Base-by-base conservation (phyloP, 2,113 vertebrate species). In the Hyla sarda region DNA sequence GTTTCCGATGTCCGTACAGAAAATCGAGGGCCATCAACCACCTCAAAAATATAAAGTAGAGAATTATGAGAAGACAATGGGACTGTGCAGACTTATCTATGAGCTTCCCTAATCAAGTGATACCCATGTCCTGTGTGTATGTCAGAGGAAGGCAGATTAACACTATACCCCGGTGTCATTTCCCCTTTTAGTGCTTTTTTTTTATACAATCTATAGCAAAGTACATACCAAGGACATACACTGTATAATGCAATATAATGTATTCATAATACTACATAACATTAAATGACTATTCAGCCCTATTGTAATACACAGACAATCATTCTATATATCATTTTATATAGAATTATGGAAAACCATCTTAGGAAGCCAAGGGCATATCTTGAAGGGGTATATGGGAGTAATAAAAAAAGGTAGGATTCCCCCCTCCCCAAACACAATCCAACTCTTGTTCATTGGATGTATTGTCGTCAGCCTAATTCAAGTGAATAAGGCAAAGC, bases 1-100 rank as follows among this genome's bases (percentile, higher is more conserved):
- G 67, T 79, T 13, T 88, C 83, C 1, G 78, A 69, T 13, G 83
- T 83, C 23, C 82, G 88, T 23, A 95, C 81, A 28, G 87, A 84
- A 21, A 78, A 86, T 14, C 90, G 90, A 0, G 88, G 83, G 0
- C 89, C 87, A 17, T 88, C 83, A 1, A 81, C 62, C 28, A 95
- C 86, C 83, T 89, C n/a, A 81, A 47, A 34, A 32, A 81, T 10
- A 1, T 3, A 3, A 76, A 28, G n/a, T n/a, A 50, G 2, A 30
- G 47, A 6, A 30, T 77, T 77, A 77, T 30, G 14, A 76, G 47
- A 76, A 45, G 37, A 73, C n/a, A 30, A 69, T 16, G 3, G 17
- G 30, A 34, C 14, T 23, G 19, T 37, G 1, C 6, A 41, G 32
- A 37, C 5, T 16, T 80, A 41, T 60, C 32, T 60, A 52, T 41